Evolutionary conservation across 2,797 vertebrate genomes (phyloP).

Genomic region (Rhyacichthys aspro): DNA sequence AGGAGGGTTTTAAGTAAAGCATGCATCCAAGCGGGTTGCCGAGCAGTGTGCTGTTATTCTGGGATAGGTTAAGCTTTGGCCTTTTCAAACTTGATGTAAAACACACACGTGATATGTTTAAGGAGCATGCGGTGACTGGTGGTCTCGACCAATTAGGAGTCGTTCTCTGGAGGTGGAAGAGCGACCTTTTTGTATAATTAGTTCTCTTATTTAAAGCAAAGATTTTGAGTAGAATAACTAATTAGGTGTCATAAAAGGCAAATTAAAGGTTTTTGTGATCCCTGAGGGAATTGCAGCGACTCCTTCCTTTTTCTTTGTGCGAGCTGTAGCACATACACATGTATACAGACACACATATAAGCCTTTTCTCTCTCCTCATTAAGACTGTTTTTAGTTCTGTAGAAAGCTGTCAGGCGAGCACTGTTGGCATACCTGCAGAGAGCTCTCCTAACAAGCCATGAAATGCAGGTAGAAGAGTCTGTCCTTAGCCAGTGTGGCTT

Average conservation of each 20-base stretch:
- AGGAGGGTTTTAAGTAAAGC: slow-evolving; percentile 44
- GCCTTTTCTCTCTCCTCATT: slow-evolving; percentile 84
- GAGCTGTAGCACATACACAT: slow-evolving; percentile 49
- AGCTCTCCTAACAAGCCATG: slow-evolving; percentile 88
- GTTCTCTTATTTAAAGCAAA: slow-evolving; percentile 95
- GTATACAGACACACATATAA: slow-evolving; percentile 45
- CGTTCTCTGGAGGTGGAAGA: slow-evolving; percentile 83
- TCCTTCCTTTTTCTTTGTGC: slow-evolving; percentile 67
- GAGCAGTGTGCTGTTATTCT: slow-evolving; percentile 37
- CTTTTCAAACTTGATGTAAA: slow-evolving; percentile 77
- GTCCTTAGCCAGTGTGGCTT: slow-evolving; percentile 78
- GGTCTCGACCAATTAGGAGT: slow-evolving; percentile 88
- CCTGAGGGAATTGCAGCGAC: slow-evolving; percentile 80
- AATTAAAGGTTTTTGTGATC: slow-evolving; percentile 91
- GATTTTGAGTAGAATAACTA: slow-evolving; percentile 93
- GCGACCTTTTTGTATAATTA: slow-evolving; percentile 94
- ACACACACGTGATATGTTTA: slow-evolving; percentile 70
- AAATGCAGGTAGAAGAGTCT: slow-evolving; percentile 85
- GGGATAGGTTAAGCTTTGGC: slow-evolving; percentile 70
- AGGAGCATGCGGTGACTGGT: slow-evolving; percentile 67
- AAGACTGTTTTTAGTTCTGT: slow-evolving; percentile 87
- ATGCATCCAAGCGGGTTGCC: slow-evolving; percentile 27
- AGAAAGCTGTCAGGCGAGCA: slow-evolving; percentile 84
- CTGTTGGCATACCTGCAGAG: slow-evolving; percentile 81
- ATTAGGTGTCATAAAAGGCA: slow-evolving; percentile 95